Evolutionary conservation across 2,888 invertebrate species (phyloP).

Genomic region (Fissipunctia ypsillon): DNA sequence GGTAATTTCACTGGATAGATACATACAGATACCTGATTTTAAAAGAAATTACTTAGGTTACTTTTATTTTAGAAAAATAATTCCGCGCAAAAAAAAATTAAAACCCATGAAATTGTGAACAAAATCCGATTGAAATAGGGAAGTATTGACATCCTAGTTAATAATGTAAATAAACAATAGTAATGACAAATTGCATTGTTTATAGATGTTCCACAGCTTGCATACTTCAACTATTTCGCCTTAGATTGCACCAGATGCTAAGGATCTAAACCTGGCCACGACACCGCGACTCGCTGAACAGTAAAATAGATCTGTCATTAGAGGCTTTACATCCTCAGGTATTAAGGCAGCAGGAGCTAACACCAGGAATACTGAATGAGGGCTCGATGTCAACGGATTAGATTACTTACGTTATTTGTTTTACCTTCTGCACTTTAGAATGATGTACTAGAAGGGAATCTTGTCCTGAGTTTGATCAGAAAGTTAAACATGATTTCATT

Average conservation of each 20-base stretch:
- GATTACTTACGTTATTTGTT: neutral
- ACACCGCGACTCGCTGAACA: slow-evolving; percentile 41
- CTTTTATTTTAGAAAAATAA: too few relatives aligned
- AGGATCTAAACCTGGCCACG: slow-evolving; percentile 31
- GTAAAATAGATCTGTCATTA: slow-evolving; percentile 17
- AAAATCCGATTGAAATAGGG: too few relatives aligned
- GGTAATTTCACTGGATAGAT: too few relatives aligned
- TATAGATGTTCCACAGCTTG: neutral
- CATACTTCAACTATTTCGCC: neutral
- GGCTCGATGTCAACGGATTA: neutral
- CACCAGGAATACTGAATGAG: slow-evolving; percentile 12
- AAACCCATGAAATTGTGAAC: too few relatives aligned
- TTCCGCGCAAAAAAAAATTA: too few relatives aligned
- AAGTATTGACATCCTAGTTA: too few relatives aligned
- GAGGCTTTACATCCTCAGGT: neutral
- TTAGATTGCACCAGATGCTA: slow-evolving; percentile 7
- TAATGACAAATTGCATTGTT: neutral
- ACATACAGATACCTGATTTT: too few relatives aligned
- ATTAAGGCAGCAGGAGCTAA: neutral
- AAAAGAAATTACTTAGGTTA: too few relatives aligned
- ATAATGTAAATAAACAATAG: neutral
- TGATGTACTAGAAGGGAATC: neutral
- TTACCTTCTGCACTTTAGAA: neutral
- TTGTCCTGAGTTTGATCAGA: neutral
- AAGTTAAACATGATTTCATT: neutral